Percentiles rank a stretch among this genome's conserved stretches.
phyloP scores from a whole-genome alignment of 2,888 invertebrate genomes.

The Drosophila cyrtoloma region DNA sequence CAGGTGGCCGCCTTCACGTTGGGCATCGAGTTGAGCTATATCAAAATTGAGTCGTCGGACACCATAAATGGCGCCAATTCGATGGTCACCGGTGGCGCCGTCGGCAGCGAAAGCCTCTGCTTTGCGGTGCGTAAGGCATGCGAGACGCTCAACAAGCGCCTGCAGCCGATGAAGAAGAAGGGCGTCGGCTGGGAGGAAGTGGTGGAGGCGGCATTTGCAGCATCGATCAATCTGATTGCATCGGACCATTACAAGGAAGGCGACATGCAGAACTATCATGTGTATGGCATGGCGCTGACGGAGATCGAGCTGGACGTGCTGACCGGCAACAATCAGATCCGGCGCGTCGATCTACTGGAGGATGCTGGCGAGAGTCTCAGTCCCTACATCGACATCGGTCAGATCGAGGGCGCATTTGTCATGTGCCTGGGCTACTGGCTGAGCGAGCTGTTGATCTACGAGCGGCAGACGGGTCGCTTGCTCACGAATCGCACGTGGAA shows the following conservation, averaged over 20 bases:
- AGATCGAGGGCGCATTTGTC: constrained; percentile 92
- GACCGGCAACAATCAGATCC: constrained; percentile 90
- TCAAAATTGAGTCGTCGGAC: constrained; percentile 88
- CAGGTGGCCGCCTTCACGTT: constrained; percentile 91
- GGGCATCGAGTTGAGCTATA: constrained; percentile 88
- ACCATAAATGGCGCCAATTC: constrained; percentile 89
- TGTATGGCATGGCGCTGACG: constrained; percentile 88
- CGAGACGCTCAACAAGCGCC: constrained; percentile 87
- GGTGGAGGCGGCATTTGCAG: constrained; percentile 51
- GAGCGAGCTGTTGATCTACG: constrained; percentile 89
- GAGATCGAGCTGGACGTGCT: constrained; percentile 92
- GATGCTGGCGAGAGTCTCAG: constrained; percentile 91
- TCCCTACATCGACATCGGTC: constrained; percentile 90
- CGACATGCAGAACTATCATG: constrained; percentile 87
- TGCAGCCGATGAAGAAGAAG: constrained; percentile 87
- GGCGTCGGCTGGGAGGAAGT: constrained; percentile 86
- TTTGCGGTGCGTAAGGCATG: constrained; percentile 88
- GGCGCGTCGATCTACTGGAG: constrained; percentile 90
- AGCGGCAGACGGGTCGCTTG: constrained; percentile 88
- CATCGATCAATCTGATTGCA: constrained; percentile 87
- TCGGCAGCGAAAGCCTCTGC: constrained; percentile 89
- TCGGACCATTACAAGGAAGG: constrained; percentile 87
- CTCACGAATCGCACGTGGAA: constrained; percentile 93
- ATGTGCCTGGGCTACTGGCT: constrained; percentile 93
- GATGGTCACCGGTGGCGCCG: constrained; percentile 89